These are phyloP conservation scores for Alca torda DNA, from an alignment of 2,797 vertebrate species.

Conservation along the genomic window DNA sequence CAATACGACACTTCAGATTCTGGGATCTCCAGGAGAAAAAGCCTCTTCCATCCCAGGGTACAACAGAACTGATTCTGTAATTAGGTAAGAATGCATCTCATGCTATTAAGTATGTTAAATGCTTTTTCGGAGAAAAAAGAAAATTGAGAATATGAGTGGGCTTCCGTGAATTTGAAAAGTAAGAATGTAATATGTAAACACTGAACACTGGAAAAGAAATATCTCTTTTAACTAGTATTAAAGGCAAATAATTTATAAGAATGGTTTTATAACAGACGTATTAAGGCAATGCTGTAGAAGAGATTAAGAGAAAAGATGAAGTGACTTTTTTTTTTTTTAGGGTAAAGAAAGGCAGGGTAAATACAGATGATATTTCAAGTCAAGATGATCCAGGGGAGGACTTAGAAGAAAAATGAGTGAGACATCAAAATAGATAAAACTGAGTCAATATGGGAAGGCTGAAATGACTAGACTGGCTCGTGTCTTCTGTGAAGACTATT, in stretches of 20 bases:
- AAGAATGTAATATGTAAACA: not conserved
- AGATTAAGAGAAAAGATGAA: not conserved
- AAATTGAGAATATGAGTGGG: not conserved
- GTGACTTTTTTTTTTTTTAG: not conserved
- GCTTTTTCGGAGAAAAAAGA: not conserved
- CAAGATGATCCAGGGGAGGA: not conserved
- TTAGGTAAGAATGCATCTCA: constrained; percentile 83
- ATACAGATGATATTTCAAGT: not conserved
- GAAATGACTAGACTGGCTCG: not conserved
- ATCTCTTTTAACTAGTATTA: not conserved
- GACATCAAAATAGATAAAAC: not conserved
- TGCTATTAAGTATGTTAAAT: not conserved
- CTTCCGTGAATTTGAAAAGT: not conserved
- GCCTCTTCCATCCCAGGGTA: constrained; percentile 97
- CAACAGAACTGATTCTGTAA: constrained; percentile 97
- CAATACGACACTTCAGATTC: constrained; percentile 97
- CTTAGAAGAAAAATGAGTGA: not conserved
- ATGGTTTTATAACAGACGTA: not conserved
- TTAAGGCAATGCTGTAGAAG: not conserved
- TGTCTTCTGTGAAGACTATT: not conserved
- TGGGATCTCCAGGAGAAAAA: constrained; percentile 97
- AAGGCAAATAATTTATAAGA: not conserved
- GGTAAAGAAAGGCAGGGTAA: not conserved
- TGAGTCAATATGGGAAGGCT: not conserved
- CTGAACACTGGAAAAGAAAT: not conserved